These are phyloP conservation scores for Haliclystus octoradiatus DNA, from an alignment of 30 jellyfish, hydroid and myxozoan genomes.

Conservation along the genomic window DNA sequence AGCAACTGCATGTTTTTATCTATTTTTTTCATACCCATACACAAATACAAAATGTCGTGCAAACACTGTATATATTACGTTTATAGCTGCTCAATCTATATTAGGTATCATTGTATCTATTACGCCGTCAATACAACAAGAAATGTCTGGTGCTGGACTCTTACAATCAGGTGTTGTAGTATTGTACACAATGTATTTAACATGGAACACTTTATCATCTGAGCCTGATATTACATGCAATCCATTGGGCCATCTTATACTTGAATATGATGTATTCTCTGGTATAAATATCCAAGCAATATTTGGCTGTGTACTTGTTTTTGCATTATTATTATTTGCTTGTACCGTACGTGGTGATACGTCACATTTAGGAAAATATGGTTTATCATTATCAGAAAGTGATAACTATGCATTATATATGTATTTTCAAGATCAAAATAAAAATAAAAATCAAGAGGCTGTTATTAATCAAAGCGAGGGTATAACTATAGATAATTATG, in stretches of 20 bases:
- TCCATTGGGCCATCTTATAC: slow-evolving; percentile 88
- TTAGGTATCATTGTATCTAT: slow-evolving; percentile 79
- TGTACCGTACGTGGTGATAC: slow-evolving; percentile 95
- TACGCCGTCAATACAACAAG: slow-evolving; percentile 94
- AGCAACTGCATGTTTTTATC: slow-evolving; percentile 54
- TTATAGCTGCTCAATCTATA: slow-evolving; percentile 81
- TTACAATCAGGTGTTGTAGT: slow-evolving; percentile 89
- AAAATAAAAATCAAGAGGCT: slow-evolving; percentile 14
- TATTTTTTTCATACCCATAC: slow-evolving; percentile 55
- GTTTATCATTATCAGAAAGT: slow-evolving; percentile 93
- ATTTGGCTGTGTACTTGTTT: slow-evolving; percentile 79
- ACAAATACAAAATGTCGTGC: slow-evolving; percentile 75
- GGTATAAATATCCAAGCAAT: slow-evolving; percentile 89
- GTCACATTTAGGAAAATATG: slow-evolving; percentile 88
- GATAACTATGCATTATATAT: slow-evolving; percentile 76
- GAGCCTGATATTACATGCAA: slow-evolving; percentile 94
- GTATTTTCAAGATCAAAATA: slow-evolving; percentile 27
- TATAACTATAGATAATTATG: slow-evolving; percentile 55
- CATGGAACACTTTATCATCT: slow-evolving; percentile 90
- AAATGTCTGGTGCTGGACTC: slow-evolving; percentile 92
- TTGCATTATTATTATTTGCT: slow-evolving; percentile 68
- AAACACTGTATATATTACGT: slow-evolving; percentile 63
- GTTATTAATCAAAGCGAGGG: slow-evolving; percentile 32
- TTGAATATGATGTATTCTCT: slow-evolving; percentile 78
- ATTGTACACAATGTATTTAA: slow-evolving; percentile 71